These are phyloP conservation scores for Microctonus aethiopoides DNA, from an alignment of 2,888 invertebrate species.

Conservation along the genomic window DNA sequence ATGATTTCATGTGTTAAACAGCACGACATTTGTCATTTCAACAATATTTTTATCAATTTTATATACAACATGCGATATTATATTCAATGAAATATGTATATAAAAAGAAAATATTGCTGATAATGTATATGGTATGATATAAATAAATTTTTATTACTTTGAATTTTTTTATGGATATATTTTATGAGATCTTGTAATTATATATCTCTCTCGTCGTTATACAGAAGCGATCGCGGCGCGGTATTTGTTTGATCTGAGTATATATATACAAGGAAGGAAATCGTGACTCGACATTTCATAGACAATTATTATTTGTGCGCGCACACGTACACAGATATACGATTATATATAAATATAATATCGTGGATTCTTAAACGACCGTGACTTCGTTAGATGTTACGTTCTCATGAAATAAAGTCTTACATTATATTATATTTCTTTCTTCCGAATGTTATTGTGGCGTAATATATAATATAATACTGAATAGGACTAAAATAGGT, in stretches of 20 bases:
- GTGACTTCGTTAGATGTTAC: constrained; percentile 13
- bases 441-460: neutral
- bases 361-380: neutral
- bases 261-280: constrained; percentile 6
- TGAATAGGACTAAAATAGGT: too few relatives aligned
- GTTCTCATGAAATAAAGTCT: constrained; percentile 2
- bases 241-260: neutral
- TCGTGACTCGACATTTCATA: constrained; percentile 7
- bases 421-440: neutral
- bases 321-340: neutral
- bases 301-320: neutral
- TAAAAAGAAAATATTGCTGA: too few relatives aligned
- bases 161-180: neutral
- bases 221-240: neutral
- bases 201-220: neutral
- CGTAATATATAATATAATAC: neutral
- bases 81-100: too few relatives aligned
- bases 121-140: neutral
- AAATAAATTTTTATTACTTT: neutral
- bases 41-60: too few relatives aligned
- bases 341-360: neutral
- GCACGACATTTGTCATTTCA: neutral
- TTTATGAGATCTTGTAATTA: neutral
- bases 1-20: neutral
- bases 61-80: too few relatives aligned